A percentile compares a stretch with the other conserved stretches of the same genome.
phyloP scores from a whole-genome alignment of 2,888 invertebrate genomes.

The Strigamia maritima region DNA sequence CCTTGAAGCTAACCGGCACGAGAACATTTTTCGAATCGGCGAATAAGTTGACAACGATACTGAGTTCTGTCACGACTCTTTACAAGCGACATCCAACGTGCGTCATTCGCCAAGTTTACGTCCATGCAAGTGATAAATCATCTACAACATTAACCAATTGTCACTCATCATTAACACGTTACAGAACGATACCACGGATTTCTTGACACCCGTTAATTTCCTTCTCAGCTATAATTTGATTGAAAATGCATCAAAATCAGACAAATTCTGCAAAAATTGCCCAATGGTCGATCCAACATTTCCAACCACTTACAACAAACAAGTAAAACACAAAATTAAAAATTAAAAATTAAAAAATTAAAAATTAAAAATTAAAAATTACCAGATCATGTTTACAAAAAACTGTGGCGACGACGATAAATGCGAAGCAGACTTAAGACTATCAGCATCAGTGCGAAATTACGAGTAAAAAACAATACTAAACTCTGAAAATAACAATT shows the following conservation, averaged over 20 bases:
- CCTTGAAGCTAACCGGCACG: neutral
- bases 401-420: slow-evolving; percentile 22
- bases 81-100: neutral
- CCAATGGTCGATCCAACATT: neutral
- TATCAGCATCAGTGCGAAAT: neutral
- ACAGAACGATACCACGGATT: neutral
- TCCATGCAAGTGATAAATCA: neutral
- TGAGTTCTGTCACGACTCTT: neutral
- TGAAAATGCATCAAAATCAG: neutral
- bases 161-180: neutral
- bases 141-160: too few relatives aligned
- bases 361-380: neutral
- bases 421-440: neutral
- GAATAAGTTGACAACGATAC: neutral
- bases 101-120: neutral
- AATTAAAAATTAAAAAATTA: neutral
- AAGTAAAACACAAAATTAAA: neutral
- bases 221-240: neutral
- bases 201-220: neutral
- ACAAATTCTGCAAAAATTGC: neutral
- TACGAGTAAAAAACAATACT: neutral
- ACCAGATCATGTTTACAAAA: slow-evolving; percentile 5
- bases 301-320: neutral
- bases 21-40: neutral
- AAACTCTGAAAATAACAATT: neutral